Evolutionary conservation across 2,888 invertebrate genomes (phyloP).

Genomic region (Pandemis cinnamomeana): DNA sequence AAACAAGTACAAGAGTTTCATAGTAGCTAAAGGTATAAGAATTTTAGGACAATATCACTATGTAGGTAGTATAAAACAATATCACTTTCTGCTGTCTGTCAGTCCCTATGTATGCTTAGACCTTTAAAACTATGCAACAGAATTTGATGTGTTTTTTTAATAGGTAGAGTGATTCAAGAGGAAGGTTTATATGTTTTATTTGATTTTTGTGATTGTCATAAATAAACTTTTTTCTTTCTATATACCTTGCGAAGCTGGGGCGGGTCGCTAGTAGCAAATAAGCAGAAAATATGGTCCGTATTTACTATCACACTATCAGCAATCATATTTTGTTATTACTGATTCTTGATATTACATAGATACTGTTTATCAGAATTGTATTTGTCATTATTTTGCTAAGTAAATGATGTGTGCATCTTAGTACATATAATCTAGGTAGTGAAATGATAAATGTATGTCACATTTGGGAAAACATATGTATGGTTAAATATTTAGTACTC

Average conservation of each 20-base stretch:
- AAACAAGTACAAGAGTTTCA: background rate
- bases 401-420: background rate
- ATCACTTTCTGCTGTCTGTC: too few species aligned
- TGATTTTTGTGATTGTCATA: too few species aligned
- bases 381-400: constrained; percentile 19
- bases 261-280: background rate
- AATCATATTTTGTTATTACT: constrained; percentile 25
- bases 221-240: too few species aligned
- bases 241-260: too few species aligned
- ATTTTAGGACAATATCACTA: too few species aligned
- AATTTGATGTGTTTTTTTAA: too few species aligned
- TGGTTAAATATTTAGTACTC: background rate
- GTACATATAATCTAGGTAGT: background rate
- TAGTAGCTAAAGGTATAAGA: background rate
- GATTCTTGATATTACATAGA: constrained; percentile 20
- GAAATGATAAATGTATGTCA: background rate
- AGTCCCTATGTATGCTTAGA: too few species aligned
- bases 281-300: background rate
- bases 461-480: background rate
- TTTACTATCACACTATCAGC: background rate
- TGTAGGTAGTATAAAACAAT: too few species aligned
- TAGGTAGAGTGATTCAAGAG: too few species aligned
- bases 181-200: too few species aligned
- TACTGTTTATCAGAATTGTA: constrained; percentile 29
- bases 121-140: too few species aligned